Evolutionary conservation across 2,797 vertebrate genomes (phyloP).

Genomic region (Threskiornis aethiopicus): DNA sequence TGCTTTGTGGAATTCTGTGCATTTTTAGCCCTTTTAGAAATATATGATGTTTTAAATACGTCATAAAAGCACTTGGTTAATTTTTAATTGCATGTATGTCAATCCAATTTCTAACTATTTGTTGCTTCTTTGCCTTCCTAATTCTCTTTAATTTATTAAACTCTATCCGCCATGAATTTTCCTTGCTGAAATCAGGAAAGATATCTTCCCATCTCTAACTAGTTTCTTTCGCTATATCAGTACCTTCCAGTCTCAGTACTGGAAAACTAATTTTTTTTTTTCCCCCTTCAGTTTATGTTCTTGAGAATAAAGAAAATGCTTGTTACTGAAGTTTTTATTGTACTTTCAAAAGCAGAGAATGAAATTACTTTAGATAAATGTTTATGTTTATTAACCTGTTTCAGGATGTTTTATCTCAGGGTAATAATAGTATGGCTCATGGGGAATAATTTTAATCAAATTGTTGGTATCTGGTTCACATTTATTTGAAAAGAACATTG

Average conservation of each 20-base stretch:
- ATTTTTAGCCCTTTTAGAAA: not conserved
- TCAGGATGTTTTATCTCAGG: not conserved
- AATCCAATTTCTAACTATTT: not conserved
- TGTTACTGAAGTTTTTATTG: not conserved
- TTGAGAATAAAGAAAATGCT: not conserved
- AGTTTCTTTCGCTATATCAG: not conserved
- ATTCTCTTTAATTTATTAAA: not conserved
- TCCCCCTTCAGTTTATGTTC: not conserved
- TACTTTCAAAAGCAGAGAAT: not conserved
- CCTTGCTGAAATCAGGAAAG: not conserved
- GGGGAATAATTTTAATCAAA: constrained; percentile 14
- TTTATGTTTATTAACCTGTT: not conserved
- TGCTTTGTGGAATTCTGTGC: not conserved
- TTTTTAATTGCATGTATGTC: not conserved
- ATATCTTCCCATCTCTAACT: not conserved
- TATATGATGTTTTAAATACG: not conserved
- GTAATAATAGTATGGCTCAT: not conserved
- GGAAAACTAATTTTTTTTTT: not conserved
- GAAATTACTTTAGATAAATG: not conserved
- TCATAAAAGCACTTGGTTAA: not conserved
- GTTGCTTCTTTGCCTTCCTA: not conserved
- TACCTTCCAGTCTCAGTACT: not conserved
- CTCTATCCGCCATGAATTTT: not conserved
- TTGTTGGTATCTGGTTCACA: not conserved
- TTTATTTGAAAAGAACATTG: not conserved